Evolutionary conservation across 1,140 invertebrate species (phyloP).

Genomic region (Chelonus insularis): DNA sequence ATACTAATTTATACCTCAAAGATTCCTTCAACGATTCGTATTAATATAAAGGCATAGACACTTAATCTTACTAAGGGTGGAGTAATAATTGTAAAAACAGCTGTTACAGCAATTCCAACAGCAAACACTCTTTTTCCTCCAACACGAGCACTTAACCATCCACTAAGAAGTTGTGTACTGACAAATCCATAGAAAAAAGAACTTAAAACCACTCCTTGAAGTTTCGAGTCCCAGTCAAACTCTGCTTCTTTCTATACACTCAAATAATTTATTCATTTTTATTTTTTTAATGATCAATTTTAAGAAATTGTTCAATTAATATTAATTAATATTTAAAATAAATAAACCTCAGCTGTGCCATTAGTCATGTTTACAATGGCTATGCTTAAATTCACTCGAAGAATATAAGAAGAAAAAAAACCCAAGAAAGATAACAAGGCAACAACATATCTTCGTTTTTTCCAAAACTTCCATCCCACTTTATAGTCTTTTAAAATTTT

Average conservation of each 20-base stretch:
- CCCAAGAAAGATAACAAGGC: constrained; percentile 82
- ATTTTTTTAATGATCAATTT: too few relatives aligned
- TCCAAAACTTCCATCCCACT: constrained; percentile 74
- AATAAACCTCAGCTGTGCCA: constrained; percentile 63
- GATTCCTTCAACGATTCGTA: constrained; percentile 83
- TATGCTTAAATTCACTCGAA: constrained; percentile 86
- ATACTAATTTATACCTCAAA: constrained; percentile 76
- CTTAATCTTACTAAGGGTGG: constrained; percentile 75
- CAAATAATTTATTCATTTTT: not conserved
- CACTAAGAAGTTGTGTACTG: constrained; percentile 73
- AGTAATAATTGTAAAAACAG: constrained; percentile 80
- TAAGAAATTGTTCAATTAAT: too few relatives aligned
- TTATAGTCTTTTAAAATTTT: too few relatives aligned
- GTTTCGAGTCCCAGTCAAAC: constrained; percentile 79
- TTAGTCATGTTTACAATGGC: constrained; percentile 88
- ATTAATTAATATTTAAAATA: too few relatives aligned
- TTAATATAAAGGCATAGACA: constrained; percentile 70
- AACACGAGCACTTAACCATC: constrained; percentile 70
- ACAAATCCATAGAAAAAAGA: constrained; percentile 87
- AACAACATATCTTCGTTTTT: constrained; percentile 71
- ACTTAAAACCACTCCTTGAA: constrained; percentile 80
- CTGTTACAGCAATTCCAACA: constrained; percentile 77
- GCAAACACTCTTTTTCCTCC: constrained; percentile 77
- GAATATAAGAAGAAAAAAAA: constrained; percentile 84
- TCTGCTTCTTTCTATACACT: constrained; percentile 58